Evolutionary conservation across 2,888 invertebrate genomes (phyloP), one percentile per base, ranked within the genome.

Genomic region (Margaritifera margaritifera): DNA sequence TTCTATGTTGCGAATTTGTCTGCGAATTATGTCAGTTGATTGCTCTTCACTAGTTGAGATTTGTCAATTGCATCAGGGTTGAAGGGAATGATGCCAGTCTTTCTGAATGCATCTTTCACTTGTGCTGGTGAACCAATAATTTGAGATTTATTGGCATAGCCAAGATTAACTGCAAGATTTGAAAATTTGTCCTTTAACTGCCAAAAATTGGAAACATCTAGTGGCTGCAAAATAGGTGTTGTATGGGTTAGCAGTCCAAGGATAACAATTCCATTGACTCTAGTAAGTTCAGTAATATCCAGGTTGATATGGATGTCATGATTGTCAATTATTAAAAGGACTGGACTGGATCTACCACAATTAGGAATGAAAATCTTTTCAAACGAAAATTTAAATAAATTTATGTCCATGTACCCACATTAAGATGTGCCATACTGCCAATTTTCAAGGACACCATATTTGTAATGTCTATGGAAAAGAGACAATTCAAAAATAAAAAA

Each of bases 361-460:
- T 64, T 59, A 31, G 8, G 42, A 42, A 68, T 42, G 1, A 68
- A 68, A 3, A 59, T n/a, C 6, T 31, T 31, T 31, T 24, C 31
- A 27, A 66, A 62, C 66, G 66, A 69, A 6, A 18, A 19, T 6
- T 19, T 6, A n/a, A 62, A 64, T n/a, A 69, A 31, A 2, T 57
- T 31, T 1, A n/a, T 27, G 54, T 69, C 69, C 62, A 69, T 69
- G 27, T 69, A 69, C 18, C 64, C 65, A 25, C n/a, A n/a, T 15
- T 42, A 52, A 52, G 64, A 64, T 20, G 6, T 31, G 2, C 22
- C 52, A 31, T 22, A 62, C 11, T 51, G n/a, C 42, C 42, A 64
- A 18, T 54, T 53, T 27, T 8, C 31, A 19, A 64, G 68, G 42
- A 64, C 64, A 50, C 63, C 54, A 42, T 59, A 55, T n/a, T 53